Evolutionary conservation across 2,797 vertebrate species (phyloP).

Genomic region (Acrocephalus scirpaceus): DNA sequence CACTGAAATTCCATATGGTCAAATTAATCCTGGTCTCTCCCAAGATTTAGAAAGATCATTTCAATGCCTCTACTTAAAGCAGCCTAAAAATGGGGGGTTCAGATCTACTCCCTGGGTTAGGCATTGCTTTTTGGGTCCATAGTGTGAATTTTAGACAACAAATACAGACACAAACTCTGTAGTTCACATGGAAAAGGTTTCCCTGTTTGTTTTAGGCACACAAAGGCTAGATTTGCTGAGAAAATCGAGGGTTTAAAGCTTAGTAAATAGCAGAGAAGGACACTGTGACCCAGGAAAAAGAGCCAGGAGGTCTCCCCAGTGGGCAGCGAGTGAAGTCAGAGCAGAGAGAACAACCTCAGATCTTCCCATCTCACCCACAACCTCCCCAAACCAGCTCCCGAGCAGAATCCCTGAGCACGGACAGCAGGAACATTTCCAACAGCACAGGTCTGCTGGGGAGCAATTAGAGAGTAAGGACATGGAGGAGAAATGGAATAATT

Average conservation of each 20-base stretch:
- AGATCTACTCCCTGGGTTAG: background rate
- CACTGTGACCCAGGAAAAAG: background rate
- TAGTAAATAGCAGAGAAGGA: slow-evolving; percentile 32
- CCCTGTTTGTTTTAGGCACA: background rate
- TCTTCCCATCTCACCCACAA: background rate
- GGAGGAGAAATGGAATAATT: slow-evolving; percentile 1
- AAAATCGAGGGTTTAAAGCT: background rate
- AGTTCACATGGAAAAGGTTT: background rate
- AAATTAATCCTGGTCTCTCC: background rate
- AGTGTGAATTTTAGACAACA: background rate
- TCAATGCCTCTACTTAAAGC: background rate
- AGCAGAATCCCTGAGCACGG: background rate
- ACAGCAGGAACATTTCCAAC: background rate
- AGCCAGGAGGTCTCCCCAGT: background rate
- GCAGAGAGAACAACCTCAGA: background rate
- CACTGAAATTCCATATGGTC: background rate
- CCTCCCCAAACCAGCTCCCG: background rate
- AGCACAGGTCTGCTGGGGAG: background rate
- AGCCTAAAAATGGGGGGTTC: background rate
- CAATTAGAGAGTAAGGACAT: slow-evolving; percentile 11
- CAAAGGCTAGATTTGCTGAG: background rate
- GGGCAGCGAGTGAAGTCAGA: background rate
- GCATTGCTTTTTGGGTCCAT: background rate
- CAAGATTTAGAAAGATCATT: background rate
- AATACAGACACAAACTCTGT: background rate